Evolutionary conservation across 2,113 vertebrate species (phyloP).

Genomic region (Mustela nigripes): DNA sequence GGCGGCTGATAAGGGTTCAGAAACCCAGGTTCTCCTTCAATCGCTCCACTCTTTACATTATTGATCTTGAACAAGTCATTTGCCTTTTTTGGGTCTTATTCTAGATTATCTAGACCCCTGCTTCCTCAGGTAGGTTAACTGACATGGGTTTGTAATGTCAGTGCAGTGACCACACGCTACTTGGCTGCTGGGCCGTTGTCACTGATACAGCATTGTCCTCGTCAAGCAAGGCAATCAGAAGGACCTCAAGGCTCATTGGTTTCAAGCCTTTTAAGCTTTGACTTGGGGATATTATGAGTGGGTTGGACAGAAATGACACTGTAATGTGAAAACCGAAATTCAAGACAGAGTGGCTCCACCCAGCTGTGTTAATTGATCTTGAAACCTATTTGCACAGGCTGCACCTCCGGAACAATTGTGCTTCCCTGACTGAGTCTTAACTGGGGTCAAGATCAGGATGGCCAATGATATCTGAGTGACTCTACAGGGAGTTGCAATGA

Average conservation of each 20-base stretch:
- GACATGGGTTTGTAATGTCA: not conserved
- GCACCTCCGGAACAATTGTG: not conserved
- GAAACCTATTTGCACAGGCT: not conserved
- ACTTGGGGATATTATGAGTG: not conserved
- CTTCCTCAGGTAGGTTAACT: too few species aligned
- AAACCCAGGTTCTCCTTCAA: not conserved
- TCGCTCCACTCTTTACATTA: not conserved
- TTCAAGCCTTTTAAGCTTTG: too few species aligned
- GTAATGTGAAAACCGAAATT: not conserved
- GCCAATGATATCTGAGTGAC: not conserved
- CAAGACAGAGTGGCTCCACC: not conserved
- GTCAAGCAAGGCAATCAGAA: fast-evolving
- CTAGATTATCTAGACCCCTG: not conserved
- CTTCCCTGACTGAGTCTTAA: too few species aligned
- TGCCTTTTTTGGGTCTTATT: not conserved
- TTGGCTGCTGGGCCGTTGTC: not conserved
- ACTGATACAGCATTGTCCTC: not conserved
- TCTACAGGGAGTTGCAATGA: not conserved
- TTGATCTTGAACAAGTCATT: not conserved
- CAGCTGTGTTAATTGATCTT: not conserved
- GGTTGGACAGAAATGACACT: not conserved
- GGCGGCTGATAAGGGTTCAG: too few species aligned
- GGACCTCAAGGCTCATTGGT: not conserved
- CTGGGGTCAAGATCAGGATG: not conserved
- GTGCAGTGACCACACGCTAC: fast-evolving